Evolutionary conservation across 2,113 vertebrate genomes (phyloP).

Genomic region (zebrafish (Danio rerio)): DNA sequence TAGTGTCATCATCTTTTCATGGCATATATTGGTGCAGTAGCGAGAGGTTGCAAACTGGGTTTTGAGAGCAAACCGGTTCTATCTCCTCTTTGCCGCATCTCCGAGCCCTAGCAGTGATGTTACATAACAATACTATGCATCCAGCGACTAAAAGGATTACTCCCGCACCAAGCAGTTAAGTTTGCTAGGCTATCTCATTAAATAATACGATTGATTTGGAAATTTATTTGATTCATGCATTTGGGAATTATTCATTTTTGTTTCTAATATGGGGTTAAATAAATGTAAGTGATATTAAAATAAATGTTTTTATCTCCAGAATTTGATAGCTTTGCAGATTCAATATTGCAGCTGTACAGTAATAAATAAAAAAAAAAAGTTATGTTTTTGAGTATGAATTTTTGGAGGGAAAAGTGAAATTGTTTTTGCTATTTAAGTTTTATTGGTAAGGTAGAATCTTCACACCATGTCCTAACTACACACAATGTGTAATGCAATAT

Average conservation of each 20-base stretch:
- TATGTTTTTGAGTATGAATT: too few species aligned
- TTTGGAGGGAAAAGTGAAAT: too few species aligned
- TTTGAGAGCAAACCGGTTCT: slow-evolving; percentile 25
- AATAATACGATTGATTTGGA: slow-evolving; percentile 45
- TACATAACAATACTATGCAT: slow-evolving; percentile 68
- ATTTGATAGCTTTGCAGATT: too few species aligned
- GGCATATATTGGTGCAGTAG: background rate
- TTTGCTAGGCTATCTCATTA: slow-evolving; percentile 43
- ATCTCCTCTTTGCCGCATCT: slow-evolving; percentile 36
- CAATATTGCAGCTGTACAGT: too few species aligned
- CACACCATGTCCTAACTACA: too few species aligned
- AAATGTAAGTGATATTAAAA: too few species aligned
- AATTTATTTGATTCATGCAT: background rate
- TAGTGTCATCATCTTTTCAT: background rate
- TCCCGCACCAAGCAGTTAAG: slow-evolving; percentile 53
- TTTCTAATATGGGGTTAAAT: background rate
- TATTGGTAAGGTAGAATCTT: too few species aligned
- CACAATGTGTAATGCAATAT: too few species aligned
- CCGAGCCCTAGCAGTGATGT: slow-evolving; percentile 58
- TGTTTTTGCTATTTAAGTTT: too few species aligned
- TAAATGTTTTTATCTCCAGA: too few species aligned
- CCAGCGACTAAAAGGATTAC: slow-evolving; percentile 68
- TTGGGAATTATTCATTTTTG: background rate
- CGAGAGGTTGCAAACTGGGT: background rate
- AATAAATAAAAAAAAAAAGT: too few species aligned